Base-by-base conservation (phyloP, 2,888 invertebrate species). In the Vanessa cardui region DNA sequence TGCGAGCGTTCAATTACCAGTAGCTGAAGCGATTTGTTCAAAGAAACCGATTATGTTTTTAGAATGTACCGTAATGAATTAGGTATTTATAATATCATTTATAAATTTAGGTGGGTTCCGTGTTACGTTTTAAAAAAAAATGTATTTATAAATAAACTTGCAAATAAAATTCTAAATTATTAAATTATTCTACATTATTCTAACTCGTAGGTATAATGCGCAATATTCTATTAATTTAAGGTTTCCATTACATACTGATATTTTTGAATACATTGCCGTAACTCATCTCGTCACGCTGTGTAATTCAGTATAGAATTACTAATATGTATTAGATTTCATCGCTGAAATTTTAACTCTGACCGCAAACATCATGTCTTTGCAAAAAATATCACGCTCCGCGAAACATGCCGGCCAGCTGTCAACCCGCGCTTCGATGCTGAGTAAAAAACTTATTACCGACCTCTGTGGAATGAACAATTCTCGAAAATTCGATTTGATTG, bases 341-440 rank as follows among this genome's bases (percentile, higher is more conserved):
- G 77, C 86, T 90, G 89, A 90, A 90, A 89, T 86, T 83, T 78
- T 86, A 86, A 85, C 83, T 77, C 77, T 79, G 79, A 72, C 71
- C 82, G 81, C 83, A 80, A 84, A 84, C 85, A 84, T 80, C 77
- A 78, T 81, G 80, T 78, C 77, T 74, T 74, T 79, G 82, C 85
- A 92, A 92, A 92, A 92, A 92, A 87, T 78, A 80, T 86, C 85
- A 91, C 89, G 92, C 86, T 88, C 82, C 87, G 84, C 74, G 80
- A 80, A 84, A 79, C 89, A 86, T 83, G 87, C 81, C 75, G 77
- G 76, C 82, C 90, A 89, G 87, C 89, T 90, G 90, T 76, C 82
- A 74, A 64, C 54, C 56, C 44, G 66, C 59, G 47, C 61, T 64
- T 65, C 62, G 18, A 52, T 47, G 59, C n/a, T 59, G 33, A 62